Evolutionary conservation across 2,113 vertebrate genomes (phyloP), one percentile per base, ranked within the genome.

Genomic region (Corvus cornix): DNA sequence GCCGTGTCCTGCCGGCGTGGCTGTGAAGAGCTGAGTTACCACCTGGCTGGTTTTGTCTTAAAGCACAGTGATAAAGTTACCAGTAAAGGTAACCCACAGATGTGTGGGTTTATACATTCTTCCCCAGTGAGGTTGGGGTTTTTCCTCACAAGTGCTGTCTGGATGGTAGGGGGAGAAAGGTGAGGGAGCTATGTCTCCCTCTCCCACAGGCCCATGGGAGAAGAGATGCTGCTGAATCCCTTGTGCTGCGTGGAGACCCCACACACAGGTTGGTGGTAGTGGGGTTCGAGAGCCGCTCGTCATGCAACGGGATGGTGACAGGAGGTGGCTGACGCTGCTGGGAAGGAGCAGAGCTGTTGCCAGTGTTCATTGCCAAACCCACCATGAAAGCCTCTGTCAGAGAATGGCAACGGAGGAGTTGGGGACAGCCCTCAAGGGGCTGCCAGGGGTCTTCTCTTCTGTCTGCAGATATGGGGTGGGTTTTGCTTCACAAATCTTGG

Each of bases 31-130:
- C 66, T 55, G 56, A 81, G 55, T 75, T 75, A 55, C 77, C 89
- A 89, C 93, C 94, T 84, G 76, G 86, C 91, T 97, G 91, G 91
- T 86, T 92, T 93, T 90, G 60, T 93, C 69, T 70, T 95, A 90
- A 93, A 96, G 93, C 96, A 97, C 95, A 97, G 96, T 97, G 96
- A 96, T 96, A 86, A 96, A 95, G 80, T 95, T 75, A 92, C 73
- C 79, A 95, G 79, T 89, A 95, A 93, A 93, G 95, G 68, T 93
- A 84, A 87, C 91, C 95, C 60, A 8, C 89, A 91, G 80, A 87
- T 1, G 1, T 14, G 60, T 78, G 91, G 94, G 91, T 81, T 93
- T 91, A 27, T 97, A 97, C 95, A 96, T 96, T 97, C 96, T 95
- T 84, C 89, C 89, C 84, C 58, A 10, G 48, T 48, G 68, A 83